Conservation (phyloP, 1,140 invertebrate species). For the Drosophila auraria region DNA sequence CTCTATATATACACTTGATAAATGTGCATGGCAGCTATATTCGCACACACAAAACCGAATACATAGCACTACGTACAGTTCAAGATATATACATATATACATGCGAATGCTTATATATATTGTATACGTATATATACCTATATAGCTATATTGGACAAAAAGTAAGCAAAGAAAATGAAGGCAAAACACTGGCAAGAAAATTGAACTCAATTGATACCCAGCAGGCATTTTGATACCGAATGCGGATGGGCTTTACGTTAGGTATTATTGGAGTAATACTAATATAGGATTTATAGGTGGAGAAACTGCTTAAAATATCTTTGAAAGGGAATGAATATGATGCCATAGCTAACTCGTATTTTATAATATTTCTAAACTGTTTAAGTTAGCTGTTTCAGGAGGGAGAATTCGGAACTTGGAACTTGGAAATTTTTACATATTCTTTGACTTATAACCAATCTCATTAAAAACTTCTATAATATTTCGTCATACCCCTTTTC, state of each 20-base stretch:
- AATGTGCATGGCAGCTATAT: conserved; percentile 52
- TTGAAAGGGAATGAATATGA: background rate
- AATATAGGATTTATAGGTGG: too few species aligned
- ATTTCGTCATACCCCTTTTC: conserved; percentile 6
- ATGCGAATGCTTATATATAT: conserved; percentile 27
- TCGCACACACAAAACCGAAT: conserved; percentile 26
- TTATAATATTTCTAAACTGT: background rate
- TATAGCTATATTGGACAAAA: conserved; percentile 59
- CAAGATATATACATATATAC: conserved; percentile 14
- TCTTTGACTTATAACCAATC: background rate
- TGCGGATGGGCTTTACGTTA: background rate
- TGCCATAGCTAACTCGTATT: background rate
- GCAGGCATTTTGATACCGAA: background rate
- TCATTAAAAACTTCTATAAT: background rate
- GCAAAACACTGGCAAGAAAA: conserved; percentile 42
- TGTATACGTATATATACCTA: conserved; percentile 49
- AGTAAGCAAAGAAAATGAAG: conserved; percentile 60
- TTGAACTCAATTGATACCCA: conserved; percentile 57
- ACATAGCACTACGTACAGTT: conserved; percentile 45
- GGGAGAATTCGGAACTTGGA: too few species aligned
- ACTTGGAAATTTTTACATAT: too few species aligned
- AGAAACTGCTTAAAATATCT: background rate
- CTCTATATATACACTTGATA: conserved; percentile 52
- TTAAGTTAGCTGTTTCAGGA: background rate
- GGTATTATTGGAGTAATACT: too few species aligned